phyloP scores from a whole-genome alignment of 2,888 invertebrate species.

The Drosophila paranaensis region DNA sequence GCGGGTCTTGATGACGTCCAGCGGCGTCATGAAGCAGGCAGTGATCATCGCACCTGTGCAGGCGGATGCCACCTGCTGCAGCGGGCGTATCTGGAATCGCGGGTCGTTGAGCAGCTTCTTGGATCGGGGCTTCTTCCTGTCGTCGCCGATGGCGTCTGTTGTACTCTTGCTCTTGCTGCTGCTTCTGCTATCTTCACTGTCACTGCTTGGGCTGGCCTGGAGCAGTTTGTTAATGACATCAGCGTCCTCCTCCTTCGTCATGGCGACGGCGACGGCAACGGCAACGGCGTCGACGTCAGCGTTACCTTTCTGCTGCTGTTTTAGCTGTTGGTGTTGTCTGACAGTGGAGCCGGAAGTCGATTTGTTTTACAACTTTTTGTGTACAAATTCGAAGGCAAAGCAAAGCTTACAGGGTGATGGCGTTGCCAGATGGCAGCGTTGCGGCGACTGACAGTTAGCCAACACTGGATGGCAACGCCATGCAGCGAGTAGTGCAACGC shows the following conservation, averaged over 20 bases:
- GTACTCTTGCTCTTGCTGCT: no score
- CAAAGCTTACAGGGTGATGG: slow-evolving; percentile 11
- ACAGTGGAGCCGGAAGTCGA: slow-evolving; percentile 18
- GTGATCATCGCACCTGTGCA: slow-evolving; percentile 94
- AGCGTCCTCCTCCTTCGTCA: slow-evolving; percentile 42
- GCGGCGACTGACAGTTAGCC: slow-evolving; percentile 5
- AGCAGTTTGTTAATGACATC: neutral
- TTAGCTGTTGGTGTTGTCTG: slow-evolving; percentile 6
- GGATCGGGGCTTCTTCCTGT: neutral
- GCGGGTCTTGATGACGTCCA: slow-evolving; percentile 99
- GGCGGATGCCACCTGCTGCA: slow-evolving; percentile 84
- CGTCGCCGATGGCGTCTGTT: neutral
- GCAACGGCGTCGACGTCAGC: neutral
- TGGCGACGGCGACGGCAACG: slow-evolving; percentile 20
- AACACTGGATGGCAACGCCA: slow-evolving; percentile 20
- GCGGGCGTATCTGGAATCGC: slow-evolving; percentile 87
- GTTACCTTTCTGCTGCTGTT: slow-evolving; percentile 7
- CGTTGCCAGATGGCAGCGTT: slow-evolving; percentile 33
- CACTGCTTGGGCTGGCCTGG: neutral
- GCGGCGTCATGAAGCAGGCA: slow-evolving; percentile 96
- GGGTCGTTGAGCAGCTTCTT: slow-evolving; percentile 87
- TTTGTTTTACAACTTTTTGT: slow-evolving; percentile 11
- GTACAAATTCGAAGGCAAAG: neutral
- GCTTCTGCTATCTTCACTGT: neutral
- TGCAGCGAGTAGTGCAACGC: neutral